Conservation (phyloP, 2,888 invertebrate genomes). For the Notodonta ziczac region DNA sequence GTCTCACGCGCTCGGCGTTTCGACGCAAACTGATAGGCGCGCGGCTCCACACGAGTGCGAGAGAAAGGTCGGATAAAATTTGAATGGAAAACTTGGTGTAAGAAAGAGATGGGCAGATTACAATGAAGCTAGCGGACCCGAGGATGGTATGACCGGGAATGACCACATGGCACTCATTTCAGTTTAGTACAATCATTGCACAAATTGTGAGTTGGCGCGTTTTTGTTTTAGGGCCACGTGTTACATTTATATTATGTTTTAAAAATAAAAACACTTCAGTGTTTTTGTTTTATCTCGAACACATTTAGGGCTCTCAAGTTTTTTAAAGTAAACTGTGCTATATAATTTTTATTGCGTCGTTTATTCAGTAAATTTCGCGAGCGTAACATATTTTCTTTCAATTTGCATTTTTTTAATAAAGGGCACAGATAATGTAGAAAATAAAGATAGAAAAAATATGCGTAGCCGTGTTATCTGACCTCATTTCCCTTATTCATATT, state of each 20-base stretch:
- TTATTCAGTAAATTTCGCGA: constrained; percentile 7
- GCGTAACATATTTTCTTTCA: constrained; percentile 13
- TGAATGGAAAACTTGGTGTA: constrained; percentile 46
- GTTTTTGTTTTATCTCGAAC: constrained; percentile 33
- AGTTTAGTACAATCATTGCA: constrained; percentile 72
- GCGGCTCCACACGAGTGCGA: constrained; percentile 48
- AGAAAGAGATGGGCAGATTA: constrained; percentile 51
- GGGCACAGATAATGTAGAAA: constrained; percentile 17
- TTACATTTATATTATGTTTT: constrained; percentile 57
- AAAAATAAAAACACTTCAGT: constrained; percentile 48
- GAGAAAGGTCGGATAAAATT: constrained; percentile 60
- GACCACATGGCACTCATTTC: constrained; percentile 80
- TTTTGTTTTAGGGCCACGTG: constrained; percentile 74
- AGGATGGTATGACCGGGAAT: constrained; percentile 62
- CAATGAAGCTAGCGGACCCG: constrained; percentile 65
- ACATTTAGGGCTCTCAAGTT: constrained; percentile 20
- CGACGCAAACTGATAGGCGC: constrained; percentile 63
- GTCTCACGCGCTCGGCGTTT: constrained; percentile 35
- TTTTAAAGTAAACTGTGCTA: constrained; percentile 20
- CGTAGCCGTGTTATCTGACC: constrained; percentile 28
- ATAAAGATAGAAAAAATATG: constrained; percentile 28
- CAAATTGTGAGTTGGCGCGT: constrained; percentile 74
- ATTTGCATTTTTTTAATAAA: constrained; percentile 40
- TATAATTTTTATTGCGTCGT: constrained; percentile 20
- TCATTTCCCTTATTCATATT: constrained; percentile 31